These are phyloP conservation scores for Melieria picta DNA, from an alignment of 2,888 invertebrate species.

Conservation along the genomic window DNA sequence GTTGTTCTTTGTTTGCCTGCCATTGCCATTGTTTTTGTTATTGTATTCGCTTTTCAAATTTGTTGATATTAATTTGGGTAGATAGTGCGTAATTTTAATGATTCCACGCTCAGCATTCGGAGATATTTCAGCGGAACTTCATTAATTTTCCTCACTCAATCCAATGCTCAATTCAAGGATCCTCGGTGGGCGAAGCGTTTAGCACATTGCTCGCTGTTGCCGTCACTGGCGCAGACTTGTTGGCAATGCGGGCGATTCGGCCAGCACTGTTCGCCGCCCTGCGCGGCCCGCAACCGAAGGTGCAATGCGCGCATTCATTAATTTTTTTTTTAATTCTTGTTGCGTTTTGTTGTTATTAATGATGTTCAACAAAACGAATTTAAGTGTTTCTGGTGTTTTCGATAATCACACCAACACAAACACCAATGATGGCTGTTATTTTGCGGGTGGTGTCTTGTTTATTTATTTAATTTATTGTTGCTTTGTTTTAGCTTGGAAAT, in stretches of 20 bases:
- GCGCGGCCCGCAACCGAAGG: slow-evolving; percentile 12
- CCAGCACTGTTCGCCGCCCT: not conserved
- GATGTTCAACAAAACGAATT: slow-evolving; percentile 61
- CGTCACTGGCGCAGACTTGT: slow-evolving; percentile 41
- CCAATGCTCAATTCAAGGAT: slow-evolving; percentile 36
- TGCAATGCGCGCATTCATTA: slow-evolving; percentile 55
- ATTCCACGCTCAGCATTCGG: not conserved
- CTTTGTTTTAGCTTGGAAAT: not conserved
- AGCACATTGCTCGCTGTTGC: slow-evolving; percentile 46
- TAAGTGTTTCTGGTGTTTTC: slow-evolving; percentile 41
- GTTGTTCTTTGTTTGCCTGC: slow-evolving; percentile 11
- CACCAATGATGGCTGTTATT: slow-evolving; percentile 38
- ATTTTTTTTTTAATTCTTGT: slow-evolving; percentile 49
- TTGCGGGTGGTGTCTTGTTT: slow-evolving; percentile 42
- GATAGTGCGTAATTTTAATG: slow-evolving; percentile 36
- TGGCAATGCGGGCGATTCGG: slow-evolving; percentile 36
- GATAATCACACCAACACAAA: slow-evolving; percentile 28
- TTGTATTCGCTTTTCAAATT: slow-evolving; percentile 10
- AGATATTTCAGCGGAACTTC: slow-evolving; percentile 52
- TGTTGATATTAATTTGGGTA: slow-evolving; percentile 43
- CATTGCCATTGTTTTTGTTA: slow-evolving; percentile 3
- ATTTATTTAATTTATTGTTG: slow-evolving; percentile 40
- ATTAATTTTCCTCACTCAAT: slow-evolving; percentile 54
- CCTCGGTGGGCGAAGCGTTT: slow-evolving; percentile 49
- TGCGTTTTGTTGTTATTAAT: slow-evolving; percentile 61